These are phyloP conservation scores for Asobara japonica DNA, from an alignment of 1,140 invertebrate genomes.

Conservation along the genomic window DNA sequence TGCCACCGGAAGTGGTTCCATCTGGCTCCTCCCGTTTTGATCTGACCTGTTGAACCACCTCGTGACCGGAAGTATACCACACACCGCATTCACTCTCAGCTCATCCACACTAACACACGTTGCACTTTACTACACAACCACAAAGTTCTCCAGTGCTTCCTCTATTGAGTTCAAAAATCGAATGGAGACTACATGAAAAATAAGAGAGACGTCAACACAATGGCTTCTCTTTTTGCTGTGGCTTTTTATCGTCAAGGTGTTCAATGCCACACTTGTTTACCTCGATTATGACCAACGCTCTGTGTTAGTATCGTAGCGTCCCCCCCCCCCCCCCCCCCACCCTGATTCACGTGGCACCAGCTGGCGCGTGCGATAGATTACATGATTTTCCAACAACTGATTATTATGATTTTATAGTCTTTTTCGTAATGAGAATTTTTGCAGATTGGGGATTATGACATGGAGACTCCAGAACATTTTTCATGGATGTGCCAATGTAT, in stretches of 20 bases:
- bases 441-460: no score
- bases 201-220: conserved; percentile 51
- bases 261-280: conserved; percentile 43
- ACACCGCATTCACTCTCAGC: conserved; percentile 52
- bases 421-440: no score
- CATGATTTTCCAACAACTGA: neutral
- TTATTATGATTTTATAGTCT: no score
- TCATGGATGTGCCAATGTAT: no score
- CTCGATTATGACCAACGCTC: conserved; percentile 16
- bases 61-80: conserved; percentile 65
- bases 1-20: conserved; percentile 65
- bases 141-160: conserved; percentile 45
- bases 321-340: neutral
- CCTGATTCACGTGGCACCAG: conserved; percentile 10
- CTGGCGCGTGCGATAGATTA: neutral
- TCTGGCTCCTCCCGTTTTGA: conserved; percentile 63
- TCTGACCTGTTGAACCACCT: conserved; percentile 68
- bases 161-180: conserved; percentile 33
- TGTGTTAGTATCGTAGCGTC: neutral
- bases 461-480: no score
- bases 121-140: conserved; percentile 17
- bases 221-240: conserved; percentile 55
- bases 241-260: conserved; percentile 49
- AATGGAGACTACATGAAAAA: conserved; percentile 28
- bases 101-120: conserved; percentile 28